Evolutionary conservation across 2,797 vertebrate genomes (phyloP).

Genomic region (Falco columbarius): DNA sequence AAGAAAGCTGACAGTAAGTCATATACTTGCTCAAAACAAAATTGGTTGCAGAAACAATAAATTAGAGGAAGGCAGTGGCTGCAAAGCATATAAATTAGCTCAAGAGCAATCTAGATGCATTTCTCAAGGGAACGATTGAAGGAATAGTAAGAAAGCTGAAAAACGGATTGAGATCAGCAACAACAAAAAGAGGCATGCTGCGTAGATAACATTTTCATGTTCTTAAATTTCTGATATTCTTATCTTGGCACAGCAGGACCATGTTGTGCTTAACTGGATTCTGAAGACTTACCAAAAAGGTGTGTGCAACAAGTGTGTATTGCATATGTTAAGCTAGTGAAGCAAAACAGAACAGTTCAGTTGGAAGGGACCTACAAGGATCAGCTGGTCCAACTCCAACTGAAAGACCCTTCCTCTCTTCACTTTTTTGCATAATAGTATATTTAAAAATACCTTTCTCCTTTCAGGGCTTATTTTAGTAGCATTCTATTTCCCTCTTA

Average conservation of each 20-base stretch:
- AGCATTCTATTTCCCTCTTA: neutral
- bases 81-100: neutral
- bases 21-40: neutral
- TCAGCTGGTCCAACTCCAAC: neutral
- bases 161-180: neutral
- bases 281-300: neutral
- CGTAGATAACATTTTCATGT: constrained; percentile 1
- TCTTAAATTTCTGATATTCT: constrained; percentile 18
- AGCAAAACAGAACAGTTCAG: neutral
- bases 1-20: neutral
- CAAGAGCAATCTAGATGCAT: neutral
- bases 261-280: constrained; percentile 2
- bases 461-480: neutral
- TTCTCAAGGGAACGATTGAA: neutral
- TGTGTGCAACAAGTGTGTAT: neutral
- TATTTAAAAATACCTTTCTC: neutral
- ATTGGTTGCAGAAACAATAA: neutral
- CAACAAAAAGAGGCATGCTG: neutral
- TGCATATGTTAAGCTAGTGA: neutral
- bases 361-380: neutral
- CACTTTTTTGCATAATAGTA: neutral
- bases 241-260: constrained; percentile 26
- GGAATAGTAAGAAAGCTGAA: neutral
- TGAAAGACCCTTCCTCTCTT: neutral
- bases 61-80: neutral